Evolutionary conservation across 2,113 vertebrate species (phyloP), one percentile per base, ranked within the genome.

Genomic region (Tachycineta bicolor): DNA sequence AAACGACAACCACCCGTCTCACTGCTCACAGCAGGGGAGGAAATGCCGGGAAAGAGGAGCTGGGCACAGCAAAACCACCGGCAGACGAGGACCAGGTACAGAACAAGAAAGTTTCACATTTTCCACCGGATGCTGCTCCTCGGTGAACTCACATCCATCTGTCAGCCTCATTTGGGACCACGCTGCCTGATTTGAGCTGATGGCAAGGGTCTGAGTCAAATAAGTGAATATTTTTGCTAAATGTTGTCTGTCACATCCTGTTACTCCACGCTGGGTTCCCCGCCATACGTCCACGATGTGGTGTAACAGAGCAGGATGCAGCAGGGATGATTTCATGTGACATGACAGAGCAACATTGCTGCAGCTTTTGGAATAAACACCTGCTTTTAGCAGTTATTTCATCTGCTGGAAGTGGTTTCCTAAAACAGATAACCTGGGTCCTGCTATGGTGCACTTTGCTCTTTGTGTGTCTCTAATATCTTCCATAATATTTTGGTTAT

Each of bases 161-260:
- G 92, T 90, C 95, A 96, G 23, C 31, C 92, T 52, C 75, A 44
- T 28, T 79, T 69, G 89, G 24, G 80, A 47, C 79, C 90, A 23
- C 2, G 1, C 70, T 37, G 65, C 47, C 93, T 97, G 73, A 96
- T 96, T 79, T 33, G 87, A 96, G 89, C 44, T 75, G 94, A 97
- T 97, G 87, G 83, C 17, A 60, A 71, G 47, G 49, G 89, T 92
- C 70, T 81, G 86, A 94, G 50, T 94, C 74, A 94, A 83, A 71
- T 55, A 90, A 93, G 79, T 86, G 67, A 96, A 50, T 79, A 92
- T 92, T 94, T 90, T 95, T 90, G 85, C 94, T 96, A 81, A 93
- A 85, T 97, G 92, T 83, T 97, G 90, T 89, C 91, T 97, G 94
- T 97, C 96, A 94, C 76, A 96, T 96, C 60, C 62, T 10, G 89